phyloP scores from a whole-genome alignment of 2,797 vertebrate species.

The Malacoctenus gilli region DNA sequence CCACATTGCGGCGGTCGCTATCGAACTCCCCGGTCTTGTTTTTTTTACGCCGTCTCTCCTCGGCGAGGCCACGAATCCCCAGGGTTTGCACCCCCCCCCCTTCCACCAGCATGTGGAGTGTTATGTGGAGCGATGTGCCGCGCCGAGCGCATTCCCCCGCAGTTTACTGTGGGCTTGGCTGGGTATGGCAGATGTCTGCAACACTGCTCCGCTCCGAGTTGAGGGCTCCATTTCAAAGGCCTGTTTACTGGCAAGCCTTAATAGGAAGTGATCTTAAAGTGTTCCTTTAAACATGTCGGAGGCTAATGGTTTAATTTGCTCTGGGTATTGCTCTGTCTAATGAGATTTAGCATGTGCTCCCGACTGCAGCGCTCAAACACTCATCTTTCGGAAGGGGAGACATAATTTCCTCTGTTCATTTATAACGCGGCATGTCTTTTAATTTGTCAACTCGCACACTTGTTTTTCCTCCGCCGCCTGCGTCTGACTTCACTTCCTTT shows the following conservation, averaged over 20 bases:
- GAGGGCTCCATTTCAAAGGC: slow-evolving; percentile 82
- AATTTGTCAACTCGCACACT: slow-evolving; percentile 41
- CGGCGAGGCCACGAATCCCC: slow-evolving; percentile 52
- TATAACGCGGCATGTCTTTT: slow-evolving; percentile 41
- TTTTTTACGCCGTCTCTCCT: slow-evolving; percentile 38
- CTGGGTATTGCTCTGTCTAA: slow-evolving; percentile 78
- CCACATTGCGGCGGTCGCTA: slow-evolving; percentile 16
- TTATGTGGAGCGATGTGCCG: slow-evolving; percentile 58
- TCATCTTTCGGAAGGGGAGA: slow-evolving; percentile 59
- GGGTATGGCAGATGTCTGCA: slow-evolving; percentile 83
- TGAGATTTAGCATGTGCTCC: slow-evolving; percentile 74
- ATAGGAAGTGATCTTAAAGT: slow-evolving; percentile 83
- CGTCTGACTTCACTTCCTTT: slow-evolving; percentile 11
- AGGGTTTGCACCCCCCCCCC: slow-evolving; percentile 43
- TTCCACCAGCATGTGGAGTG: slow-evolving; percentile 44
- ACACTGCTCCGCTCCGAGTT: slow-evolving; percentile 70
- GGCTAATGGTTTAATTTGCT: slow-evolving; percentile 83
- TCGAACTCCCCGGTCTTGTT: slow-evolving; percentile 43
- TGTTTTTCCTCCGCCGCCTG: background rate
- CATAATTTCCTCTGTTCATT: slow-evolving; percentile 55
- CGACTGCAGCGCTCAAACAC: slow-evolving; percentile 55
- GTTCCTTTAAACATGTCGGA: slow-evolving; percentile 77
- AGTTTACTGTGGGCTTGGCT: slow-evolving; percentile 77
- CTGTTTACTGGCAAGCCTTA: slow-evolving; percentile 79
- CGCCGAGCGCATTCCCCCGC: slow-evolving; percentile 65